phyloP scores from a whole-genome alignment of 1,140 invertebrate species.

The Berghia stephanieae region DNA sequence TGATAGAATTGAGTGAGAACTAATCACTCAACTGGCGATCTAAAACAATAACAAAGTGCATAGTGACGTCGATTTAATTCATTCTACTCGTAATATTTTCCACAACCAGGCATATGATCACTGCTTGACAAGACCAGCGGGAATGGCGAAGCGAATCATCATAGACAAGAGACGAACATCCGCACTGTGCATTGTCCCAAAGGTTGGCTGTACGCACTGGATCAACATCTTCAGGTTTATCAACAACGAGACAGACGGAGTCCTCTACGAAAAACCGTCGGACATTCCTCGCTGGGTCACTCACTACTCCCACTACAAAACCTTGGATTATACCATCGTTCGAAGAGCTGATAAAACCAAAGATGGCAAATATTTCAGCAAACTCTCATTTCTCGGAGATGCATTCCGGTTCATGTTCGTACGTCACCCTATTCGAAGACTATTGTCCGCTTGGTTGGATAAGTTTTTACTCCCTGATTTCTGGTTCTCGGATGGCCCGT shows the following conservation, averaged over 20 bases:
- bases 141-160: no score
- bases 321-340: no score
- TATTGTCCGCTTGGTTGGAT: conserved; percentile 43
- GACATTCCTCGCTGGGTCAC: conserved; percentile 1
- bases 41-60: no score
- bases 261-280: background rate
- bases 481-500: conserved; percentile 18
- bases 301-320: background rate
- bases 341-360: background rate
- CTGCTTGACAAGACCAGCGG: no score
- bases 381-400: background rate
- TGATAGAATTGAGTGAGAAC: no score
- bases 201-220: conserved; percentile 19
- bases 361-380: background rate
- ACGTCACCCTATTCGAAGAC: conserved; percentile 35
- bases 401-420: conserved; percentile 35
- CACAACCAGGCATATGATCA: no score
- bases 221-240: conserved; percentile 14
- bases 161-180: no score
- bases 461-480: conserved; percentile 40
- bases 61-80: no score
- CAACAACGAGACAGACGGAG: background rate
- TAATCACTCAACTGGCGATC: no score
- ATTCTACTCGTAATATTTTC: no score
- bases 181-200: no score